These are phyloP conservation scores for Pionites leucogaster DNA, from an alignment of 2,113 vertebrate species.

Conservation along the genomic window DNA sequence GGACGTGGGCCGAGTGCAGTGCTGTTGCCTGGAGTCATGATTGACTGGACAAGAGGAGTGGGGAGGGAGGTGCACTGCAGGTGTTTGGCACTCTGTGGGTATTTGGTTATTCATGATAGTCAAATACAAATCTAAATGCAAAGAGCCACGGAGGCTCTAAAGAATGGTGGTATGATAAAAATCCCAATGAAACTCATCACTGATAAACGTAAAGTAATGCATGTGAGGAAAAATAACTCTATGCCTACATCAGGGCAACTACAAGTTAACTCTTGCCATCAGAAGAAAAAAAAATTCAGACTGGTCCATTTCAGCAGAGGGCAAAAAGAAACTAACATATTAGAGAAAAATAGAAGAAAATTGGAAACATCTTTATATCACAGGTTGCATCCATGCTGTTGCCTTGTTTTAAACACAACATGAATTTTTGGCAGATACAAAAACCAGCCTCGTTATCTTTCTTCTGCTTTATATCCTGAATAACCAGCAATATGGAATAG, in stretches of 20 bases:
- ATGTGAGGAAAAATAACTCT: background rate
- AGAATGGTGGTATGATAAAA: background rate
- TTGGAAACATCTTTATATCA: background rate
- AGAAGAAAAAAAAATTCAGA: background rate
- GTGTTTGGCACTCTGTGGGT: accelerated
- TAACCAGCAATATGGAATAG: background rate
- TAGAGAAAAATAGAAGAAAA: background rate
- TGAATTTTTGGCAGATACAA: background rate
- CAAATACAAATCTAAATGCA: background rate
- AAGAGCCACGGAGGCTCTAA: background rate
- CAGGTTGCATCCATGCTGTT: background rate
- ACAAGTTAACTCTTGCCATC: background rate
- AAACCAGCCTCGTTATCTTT: background rate
- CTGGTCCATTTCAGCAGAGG: background rate
- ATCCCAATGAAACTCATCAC: background rate
- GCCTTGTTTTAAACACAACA: background rate
- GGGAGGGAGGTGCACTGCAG: background rate
- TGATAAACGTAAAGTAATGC: background rate
- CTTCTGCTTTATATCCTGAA: background rate
- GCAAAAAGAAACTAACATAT: background rate
- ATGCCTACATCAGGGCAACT: background rate
- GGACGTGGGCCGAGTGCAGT: accelerated
- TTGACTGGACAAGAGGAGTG: background rate
- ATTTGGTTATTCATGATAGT: background rate
- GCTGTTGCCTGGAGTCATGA: background rate